These are phyloP conservation scores for Gallinago media DNA, from an alignment of 2,113 vertebrate genomes.

Conservation along the genomic window DNA sequence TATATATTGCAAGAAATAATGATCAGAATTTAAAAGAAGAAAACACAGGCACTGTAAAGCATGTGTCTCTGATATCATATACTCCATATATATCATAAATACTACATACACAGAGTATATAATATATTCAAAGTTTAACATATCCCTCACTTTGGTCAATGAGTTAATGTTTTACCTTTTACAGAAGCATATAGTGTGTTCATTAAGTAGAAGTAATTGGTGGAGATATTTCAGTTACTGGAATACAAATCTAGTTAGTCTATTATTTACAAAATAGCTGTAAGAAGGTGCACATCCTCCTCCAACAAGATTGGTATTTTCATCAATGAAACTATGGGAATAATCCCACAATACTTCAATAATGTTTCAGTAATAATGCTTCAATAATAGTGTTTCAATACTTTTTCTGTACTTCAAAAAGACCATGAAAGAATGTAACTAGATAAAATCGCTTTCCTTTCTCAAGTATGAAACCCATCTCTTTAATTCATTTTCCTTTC, in stretches of 20 bases:
- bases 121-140: background rate
- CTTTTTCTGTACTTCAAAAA: background rate
- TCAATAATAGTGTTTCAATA: background rate
- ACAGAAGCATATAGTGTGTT: background rate
- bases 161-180: background rate
- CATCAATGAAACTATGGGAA: background rate
- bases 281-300: background rate
- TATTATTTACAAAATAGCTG: background rate
- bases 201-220: background rate
- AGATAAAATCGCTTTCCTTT: background rate
- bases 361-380: background rate
- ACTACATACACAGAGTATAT: background rate
- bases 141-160: background rate
- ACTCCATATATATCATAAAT: background rate
- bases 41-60: background rate
- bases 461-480: background rate
- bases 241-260: background rate
- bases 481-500: background rate
- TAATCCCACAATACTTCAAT: background rate
- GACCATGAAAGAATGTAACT: background rate
- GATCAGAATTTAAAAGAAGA: background rate
- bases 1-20: background rate
- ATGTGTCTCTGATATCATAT: background rate
- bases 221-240: background rate
- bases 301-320: background rate